Evolutionary conservation across 2,888 invertebrate species (phyloP).

Genomic region (Nowickia ferox): DNA sequence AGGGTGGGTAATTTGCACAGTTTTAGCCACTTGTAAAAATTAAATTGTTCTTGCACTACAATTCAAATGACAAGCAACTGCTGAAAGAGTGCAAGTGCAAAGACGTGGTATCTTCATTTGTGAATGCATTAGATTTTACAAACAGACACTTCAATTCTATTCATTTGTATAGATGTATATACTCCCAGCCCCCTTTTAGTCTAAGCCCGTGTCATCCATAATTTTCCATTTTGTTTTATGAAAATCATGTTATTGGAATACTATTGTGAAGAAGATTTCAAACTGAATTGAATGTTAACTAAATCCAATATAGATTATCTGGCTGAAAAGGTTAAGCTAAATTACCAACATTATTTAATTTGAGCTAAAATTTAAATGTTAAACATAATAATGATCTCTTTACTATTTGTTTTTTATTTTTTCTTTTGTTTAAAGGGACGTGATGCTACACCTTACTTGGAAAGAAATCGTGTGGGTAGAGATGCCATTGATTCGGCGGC

Average conservation of each 20-base stretch:
- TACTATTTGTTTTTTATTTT: conserved; percentile 19
- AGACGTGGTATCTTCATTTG: not conserved
- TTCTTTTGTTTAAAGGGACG: conserved; percentile 87
- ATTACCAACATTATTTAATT: conserved; percentile 1
- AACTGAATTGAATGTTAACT: conserved; percentile 42
- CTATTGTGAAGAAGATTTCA: conserved; percentile 30
- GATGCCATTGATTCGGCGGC: conserved; percentile 98
- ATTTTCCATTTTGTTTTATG: not conserved
- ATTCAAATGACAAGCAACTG: conserved; percentile 24
- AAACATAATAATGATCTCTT: conserved; percentile 41
- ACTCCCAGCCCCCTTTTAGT: not conserved
- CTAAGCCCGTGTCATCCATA: not conserved
- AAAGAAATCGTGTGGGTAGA: conserved; percentile 95
- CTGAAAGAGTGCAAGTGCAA: conserved; percentile 32
- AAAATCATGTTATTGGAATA: conserved; percentile 29
- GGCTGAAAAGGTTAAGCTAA: conserved; percentile 55
- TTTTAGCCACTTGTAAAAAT: conserved; percentile 54
- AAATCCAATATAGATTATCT: conserved; percentile 38
- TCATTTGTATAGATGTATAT: too few relatives aligned
- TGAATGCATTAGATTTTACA: not conserved
- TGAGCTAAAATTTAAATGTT: conserved; percentile 46
- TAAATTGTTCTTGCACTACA: conserved; percentile 30
- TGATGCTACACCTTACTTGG: conserved; percentile 97
- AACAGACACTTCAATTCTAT: too few relatives aligned
- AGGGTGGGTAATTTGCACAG: conserved; percentile 40